Conservation (phyloP, 37 sponge, comb jelly and placozoan species). For the Lycopodina hypogea region DNA sequence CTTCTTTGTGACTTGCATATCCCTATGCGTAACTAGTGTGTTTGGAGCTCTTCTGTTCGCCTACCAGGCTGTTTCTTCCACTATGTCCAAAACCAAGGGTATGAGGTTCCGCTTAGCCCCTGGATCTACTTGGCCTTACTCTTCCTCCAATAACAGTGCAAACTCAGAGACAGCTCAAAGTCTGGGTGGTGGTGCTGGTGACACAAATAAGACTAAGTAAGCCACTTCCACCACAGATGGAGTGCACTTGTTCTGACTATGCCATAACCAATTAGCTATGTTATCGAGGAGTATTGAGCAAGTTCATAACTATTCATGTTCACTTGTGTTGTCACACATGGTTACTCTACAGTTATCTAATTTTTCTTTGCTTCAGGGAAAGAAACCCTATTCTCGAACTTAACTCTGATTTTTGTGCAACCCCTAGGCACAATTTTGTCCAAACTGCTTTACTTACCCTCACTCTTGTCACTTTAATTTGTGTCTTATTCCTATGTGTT, state of each 20-base stretch:
- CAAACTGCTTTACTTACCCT: slow-evolving; percentile 31
- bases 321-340: background rate
- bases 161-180: no score
- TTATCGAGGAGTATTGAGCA: background rate
- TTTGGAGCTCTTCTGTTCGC: slow-evolving; percentile 17
- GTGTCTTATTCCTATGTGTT: slow-evolving; percentile 18
- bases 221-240: background rate
- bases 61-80: slow-evolving; percentile 6
- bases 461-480: slow-evolving; percentile 6
- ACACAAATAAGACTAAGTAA: slow-evolving; percentile 43
- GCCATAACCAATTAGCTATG: background rate
- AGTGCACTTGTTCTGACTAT: background rate
- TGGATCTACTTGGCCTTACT: background rate
- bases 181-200: background rate
- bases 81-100: background rate
- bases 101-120: background rate
- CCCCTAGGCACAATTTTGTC: slow-evolving; percentile 14
- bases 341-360: background rate
- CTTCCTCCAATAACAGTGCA: background rate
- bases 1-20: slow-evolving; percentile 25
- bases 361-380: background rate
- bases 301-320: no score
- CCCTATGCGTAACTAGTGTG: slow-evolving; percentile 24
- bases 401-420: background rate
- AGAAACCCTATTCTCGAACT: background rate